A percentile compares a stretch with the other conserved stretches of the same genome.
Conservation (phyloP, 1,140 invertebrate genomes). For the Venturia canescens region DNA sequence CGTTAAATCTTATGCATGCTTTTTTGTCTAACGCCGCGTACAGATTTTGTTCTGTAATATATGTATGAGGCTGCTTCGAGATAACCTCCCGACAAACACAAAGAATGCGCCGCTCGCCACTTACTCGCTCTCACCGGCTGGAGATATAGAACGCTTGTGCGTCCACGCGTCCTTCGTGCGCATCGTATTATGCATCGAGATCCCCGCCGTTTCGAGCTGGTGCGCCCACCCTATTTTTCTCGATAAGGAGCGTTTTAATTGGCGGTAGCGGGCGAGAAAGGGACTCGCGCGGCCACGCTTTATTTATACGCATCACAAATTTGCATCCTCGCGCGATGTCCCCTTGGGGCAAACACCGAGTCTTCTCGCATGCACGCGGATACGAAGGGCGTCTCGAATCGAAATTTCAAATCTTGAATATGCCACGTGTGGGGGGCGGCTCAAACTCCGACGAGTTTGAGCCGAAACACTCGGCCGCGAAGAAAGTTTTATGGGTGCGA, state of each 20-base stretch:
- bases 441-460: no score
- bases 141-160: neutral
- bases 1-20: neutral
- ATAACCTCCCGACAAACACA: slow-evolving; percentile 14
- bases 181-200: slow-evolving; percentile 10
- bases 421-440: no score
- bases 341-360: neutral
- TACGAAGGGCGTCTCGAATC: no score
- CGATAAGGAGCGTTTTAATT: slow-evolving; percentile 75
- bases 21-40: neutral
- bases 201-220: slow-evolving; percentile 20
- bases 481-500: no score
- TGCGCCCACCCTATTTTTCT: slow-evolving; percentile 49
- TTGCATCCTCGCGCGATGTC: slow-evolving; percentile 56
- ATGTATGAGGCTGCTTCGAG: neutral
- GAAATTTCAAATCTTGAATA: no score
- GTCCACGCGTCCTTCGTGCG: neutral
- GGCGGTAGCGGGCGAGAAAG: slow-evolving; percentile 59
- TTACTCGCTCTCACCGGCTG: neutral
- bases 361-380: neutral
- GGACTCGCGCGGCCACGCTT: slow-evolving; percentile 31
- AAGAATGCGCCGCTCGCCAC: neutral
- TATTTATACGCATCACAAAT: slow-evolving; percentile 61
- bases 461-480: no score
- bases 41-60: neutral